phyloP scores from a whole-genome alignment of 2,888 invertebrate genomes.

The Drosophila meridionalis region DNA sequence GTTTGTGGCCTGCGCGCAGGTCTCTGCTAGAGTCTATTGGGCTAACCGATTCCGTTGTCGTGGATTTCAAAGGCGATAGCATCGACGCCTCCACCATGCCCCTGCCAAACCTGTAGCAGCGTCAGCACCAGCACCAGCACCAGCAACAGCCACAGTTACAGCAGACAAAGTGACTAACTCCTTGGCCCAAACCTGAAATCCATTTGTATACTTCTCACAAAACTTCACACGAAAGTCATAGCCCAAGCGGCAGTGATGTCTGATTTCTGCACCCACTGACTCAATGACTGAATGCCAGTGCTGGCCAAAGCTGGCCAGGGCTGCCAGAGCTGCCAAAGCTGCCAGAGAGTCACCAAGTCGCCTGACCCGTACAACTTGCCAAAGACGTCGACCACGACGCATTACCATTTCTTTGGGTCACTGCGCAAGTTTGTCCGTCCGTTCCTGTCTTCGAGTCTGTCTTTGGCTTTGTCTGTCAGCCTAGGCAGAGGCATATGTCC shows the following conservation, averaged over 20 bases:
- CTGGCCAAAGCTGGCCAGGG: conserved; percentile 18
- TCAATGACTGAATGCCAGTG: conserved; percentile 77
- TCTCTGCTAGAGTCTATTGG: conserved; percentile 61
- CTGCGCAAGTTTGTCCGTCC: conserved; percentile 56
- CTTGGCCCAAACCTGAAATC: conserved; percentile 70
- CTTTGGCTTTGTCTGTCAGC: conserved; percentile 42
- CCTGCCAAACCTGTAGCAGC: conserved; percentile 40
- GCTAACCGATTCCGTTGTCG: conserved; percentile 57
- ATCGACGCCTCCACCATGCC: conserved; percentile 71
- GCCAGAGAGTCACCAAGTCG: conserved; percentile 33
- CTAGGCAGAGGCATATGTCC: conserved; percentile 71
- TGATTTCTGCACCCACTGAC: conserved; percentile 77
- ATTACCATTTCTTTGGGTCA: conserved; percentile 83
- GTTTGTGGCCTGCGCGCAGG: conserved; percentile 54
- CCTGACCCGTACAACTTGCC: conserved; percentile 48
- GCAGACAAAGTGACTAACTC: conserved; percentile 70
- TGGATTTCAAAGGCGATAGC: conserved; percentile 82
- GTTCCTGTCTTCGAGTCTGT: conserved; percentile 10
- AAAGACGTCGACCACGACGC: conserved; percentile 54
- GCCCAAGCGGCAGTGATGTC: conserved; percentile 19
- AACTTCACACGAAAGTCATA: conserved; percentile 72
- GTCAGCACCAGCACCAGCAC: background rate
- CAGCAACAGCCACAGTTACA: conserved; percentile 8
- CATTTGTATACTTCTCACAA: conserved; percentile 81
- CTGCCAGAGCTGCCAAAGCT: conserved; percentile 22